Conservation (phyloP, 2,113 vertebrate genomes). For the Zonotrichia leucophrys region DNA sequence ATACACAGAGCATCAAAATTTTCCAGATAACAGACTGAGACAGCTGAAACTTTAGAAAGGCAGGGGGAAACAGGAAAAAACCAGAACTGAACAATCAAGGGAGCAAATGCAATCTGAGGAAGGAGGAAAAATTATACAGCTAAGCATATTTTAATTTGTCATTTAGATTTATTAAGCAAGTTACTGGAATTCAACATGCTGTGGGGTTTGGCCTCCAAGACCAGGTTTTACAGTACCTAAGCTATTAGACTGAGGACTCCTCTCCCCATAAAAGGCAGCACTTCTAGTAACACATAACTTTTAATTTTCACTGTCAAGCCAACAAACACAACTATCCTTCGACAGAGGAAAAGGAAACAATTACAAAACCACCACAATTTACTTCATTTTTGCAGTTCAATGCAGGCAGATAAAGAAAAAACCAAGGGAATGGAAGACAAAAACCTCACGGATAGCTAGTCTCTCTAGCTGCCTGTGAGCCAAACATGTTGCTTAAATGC, state of each 20-base stretch:
- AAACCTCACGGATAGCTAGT: neutral
- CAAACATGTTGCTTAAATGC: neutral
- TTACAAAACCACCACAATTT: neutral
- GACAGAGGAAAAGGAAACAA: neutral
- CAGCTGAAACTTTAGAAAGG: neutral
- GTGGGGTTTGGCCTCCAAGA: neutral
- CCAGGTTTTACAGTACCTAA: neutral
- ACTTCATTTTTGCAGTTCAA: neutral
- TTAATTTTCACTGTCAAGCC: neutral
- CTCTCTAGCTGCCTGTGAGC: neutral
- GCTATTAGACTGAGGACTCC: neutral
- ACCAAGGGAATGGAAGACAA: neutral
- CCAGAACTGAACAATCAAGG: neutral
- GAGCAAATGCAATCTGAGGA: neutral
- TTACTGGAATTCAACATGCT: neutral
- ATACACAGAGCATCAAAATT: neutral
- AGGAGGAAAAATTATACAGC: neutral
- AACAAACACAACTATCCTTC: neutral
- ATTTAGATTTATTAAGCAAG: neutral
- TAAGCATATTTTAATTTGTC: neutral
- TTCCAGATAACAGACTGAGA: neutral
- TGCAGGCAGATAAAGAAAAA: neutral
- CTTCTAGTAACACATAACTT: neutral
- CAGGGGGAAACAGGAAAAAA: neutral
- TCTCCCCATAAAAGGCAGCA: neutral